Conservation (phyloP, 2,113 vertebrate species). For the Dolichotis patagonum region DNA sequence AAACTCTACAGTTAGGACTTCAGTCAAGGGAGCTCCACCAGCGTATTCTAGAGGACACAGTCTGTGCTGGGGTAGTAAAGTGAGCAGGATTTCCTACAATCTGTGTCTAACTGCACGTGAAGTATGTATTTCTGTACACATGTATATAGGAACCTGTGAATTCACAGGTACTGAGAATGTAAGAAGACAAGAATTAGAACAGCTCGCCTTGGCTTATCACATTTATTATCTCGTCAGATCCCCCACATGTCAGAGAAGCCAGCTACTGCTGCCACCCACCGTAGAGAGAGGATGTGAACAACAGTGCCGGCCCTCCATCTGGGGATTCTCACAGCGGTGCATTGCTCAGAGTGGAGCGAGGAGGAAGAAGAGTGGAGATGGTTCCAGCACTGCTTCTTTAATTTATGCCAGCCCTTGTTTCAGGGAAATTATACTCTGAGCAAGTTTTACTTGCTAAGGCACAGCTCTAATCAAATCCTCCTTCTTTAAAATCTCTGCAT, state of each 20-base stretch:
- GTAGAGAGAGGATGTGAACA: background rate
- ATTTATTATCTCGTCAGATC: background rate
- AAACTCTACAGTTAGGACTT: constrained; percentile 5
- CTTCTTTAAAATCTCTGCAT: background rate
- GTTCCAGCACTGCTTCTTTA: background rate
- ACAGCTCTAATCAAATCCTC: background rate
- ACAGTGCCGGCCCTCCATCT: background rate
- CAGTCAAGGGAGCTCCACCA: background rate
- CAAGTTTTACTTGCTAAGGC: background rate
- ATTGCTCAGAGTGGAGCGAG: background rate
- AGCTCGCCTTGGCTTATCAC: background rate
- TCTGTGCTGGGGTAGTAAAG: background rate
- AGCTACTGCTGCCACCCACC: background rate
- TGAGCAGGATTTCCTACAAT: background rate
- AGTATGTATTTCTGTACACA: background rate
- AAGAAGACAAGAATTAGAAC: background rate
- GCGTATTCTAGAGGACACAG: background rate
- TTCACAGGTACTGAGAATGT: background rate
- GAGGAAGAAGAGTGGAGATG: background rate
- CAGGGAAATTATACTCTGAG: background rate
- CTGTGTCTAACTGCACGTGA: background rate
- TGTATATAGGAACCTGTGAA: background rate
- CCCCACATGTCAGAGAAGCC: background rate
- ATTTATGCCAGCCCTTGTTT: background rate
- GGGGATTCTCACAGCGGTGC: background rate